Evolutionary conservation across 2,888 invertebrate genomes (phyloP), one percentile per base, ranked within the genome.

Genomic region (Lobophora halterata): DNA sequence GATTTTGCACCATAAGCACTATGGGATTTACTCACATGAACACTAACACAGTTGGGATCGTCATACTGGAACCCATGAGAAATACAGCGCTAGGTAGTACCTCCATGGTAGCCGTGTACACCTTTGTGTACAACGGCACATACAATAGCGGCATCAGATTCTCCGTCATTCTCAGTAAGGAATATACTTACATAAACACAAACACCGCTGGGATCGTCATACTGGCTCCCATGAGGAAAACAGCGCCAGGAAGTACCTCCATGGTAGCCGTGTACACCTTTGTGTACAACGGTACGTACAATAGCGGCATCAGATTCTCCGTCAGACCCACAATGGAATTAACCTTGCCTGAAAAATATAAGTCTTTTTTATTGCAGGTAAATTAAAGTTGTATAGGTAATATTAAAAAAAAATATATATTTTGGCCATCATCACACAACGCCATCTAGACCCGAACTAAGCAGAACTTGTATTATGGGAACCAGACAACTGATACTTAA

Each of bases 201-300:
- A 34, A 24, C 1, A 44, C 13, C 8, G 44, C 34, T 1, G 44
- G 44, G 2, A 39, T 2, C 3, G 91, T 91, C 48, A 91, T 74
- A 19, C 79, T 78, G 3, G 90, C 90, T 12, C 91, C 91, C 42
- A 91, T 78, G 19, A 91, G 77, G 58, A 89, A 90, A 58, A 91
- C 90, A 3, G 90, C 89, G 16, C 91, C 91, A 1, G 92, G 91
- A 62, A 91, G 79, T 1, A 80, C 79, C 43, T 90, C 79, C 76
- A 91, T 88, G 3, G 91, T 91, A 1, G 89, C 81, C 2, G 87
- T 87, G 52, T 91, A 92, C 14, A 91, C 88, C 5, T 86, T 88
- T 44, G 90, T 91, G 71, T 91, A 92, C 82, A 91, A 88, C 0
- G 92, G 91, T 1, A 91, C 91, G 58, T 90, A 91, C 5, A 91